Base-by-base conservation (phyloP, 2,888 invertebrate genomes). In the Agrochola circellaris region DNA sequence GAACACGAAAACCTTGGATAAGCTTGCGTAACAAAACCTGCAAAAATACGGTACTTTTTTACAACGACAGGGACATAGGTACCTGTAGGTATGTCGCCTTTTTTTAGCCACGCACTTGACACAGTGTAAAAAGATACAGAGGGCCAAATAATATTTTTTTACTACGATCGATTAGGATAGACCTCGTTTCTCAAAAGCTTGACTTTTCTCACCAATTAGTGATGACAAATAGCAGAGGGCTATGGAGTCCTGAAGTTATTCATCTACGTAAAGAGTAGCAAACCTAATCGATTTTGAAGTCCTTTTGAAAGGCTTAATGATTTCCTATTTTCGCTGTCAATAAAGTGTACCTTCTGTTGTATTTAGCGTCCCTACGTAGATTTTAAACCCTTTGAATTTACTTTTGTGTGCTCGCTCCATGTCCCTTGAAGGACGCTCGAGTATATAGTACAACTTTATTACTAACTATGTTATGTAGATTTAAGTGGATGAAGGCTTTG, bases 401-500 rank as follows among this genome's bases (percentile, higher is more conserved):
- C 86, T 85, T 79, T 72, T 48, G 70, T 64, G 62, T 76, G 74
- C 66, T 83, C 75, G 76, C 82, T 78, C 64, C 72, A 67, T 77
- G 81, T 82, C 82, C 85, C 87, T 73, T 73, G 70, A 83, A 85
- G 85, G 74, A 80, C 84, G 70, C 75, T 83, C 79, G 77, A 82
- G 86, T 84, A 88, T 87, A 89, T 88, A 86, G 81, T 73, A 79
- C 82, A 83, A 87, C 82, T 90, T 91, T 91, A 90, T 89, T 84
- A 87, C 80, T 83, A 64, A 75, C 83, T 80, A 78, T 84, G 62
- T 77, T 80, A 73, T 79, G 77, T 75, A 70, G 78, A 76, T 79
- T 70, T 80, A 73, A 77, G 54, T 70, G 38, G 60, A 61, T 54
- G 64, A 60, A 56, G n/a, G 26, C 56, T 73, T 58, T 68, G 61